These are phyloP conservation scores for Erpobdella octoculata DNA, from an alignment of 2,888 invertebrate genomes.

Conservation along the genomic window DNA sequence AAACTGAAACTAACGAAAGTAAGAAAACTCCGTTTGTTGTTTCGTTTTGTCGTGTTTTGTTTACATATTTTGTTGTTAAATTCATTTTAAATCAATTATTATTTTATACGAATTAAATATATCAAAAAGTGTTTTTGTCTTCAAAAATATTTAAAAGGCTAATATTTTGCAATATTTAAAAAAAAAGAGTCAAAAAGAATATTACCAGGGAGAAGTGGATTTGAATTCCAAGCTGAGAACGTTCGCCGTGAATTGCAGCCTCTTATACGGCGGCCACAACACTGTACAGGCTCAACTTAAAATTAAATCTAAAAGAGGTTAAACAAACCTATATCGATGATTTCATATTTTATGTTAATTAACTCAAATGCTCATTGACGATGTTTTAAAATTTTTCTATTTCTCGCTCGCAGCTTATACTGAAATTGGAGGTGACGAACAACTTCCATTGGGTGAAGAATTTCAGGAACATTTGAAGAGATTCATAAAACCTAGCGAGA, in stretches of 20 bases:
- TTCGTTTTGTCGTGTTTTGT: background rate
- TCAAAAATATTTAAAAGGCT: background rate
- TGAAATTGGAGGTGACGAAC: slow-evolving; percentile 40
- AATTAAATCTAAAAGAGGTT: slow-evolving; percentile 47
- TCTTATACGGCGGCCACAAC: slow-evolving; percentile 51
- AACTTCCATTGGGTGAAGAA: slow-evolving; percentile 41
- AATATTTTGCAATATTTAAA: background rate
- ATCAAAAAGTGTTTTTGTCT: background rate
- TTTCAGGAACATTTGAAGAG: slow-evolving; percentile 40
- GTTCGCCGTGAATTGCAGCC: slow-evolving; percentile 48
- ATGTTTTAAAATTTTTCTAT: too few relatives aligned
- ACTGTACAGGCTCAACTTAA: slow-evolving; percentile 50
- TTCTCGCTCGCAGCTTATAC: slow-evolving; percentile 39
- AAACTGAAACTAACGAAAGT: slow-evolving; percentile 35
- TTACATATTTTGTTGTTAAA: too few relatives aligned
- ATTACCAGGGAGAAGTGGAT: slow-evolving; percentile 50
- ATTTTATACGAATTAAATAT: background rate
- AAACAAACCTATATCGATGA: too few relatives aligned
- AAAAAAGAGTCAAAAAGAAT: slow-evolving; percentile 40
- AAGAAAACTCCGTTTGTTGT: too few relatives aligned
- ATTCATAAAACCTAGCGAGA: slow-evolving; percentile 38
- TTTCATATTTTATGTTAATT: background rate
- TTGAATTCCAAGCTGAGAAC: slow-evolving; percentile 49
- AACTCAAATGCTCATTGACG: too few relatives aligned
- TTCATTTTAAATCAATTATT: too few relatives aligned